phyloP scores from a whole-genome alignment of 2,113 vertebrate genomes.

The Hystrix cristata region DNA sequence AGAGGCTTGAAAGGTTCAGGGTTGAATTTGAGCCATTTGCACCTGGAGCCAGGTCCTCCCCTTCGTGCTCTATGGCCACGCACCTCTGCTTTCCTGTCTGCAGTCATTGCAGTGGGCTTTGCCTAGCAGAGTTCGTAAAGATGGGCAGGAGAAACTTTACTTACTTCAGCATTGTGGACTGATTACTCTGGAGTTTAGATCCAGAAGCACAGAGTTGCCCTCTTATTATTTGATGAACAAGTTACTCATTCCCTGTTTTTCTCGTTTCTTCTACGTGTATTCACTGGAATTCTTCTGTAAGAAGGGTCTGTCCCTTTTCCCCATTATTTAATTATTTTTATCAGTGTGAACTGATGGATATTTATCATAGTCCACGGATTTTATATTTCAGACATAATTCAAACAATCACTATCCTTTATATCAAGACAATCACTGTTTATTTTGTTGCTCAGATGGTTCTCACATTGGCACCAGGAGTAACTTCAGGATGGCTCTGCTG shows the following conservation, averaged over 20 bases:
- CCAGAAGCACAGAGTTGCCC: background rate
- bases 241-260: background rate
- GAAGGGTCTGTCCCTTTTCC: background rate
- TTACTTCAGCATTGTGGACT: background rate
- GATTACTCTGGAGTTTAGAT: slow-evolving; percentile 54
- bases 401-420: background rate
- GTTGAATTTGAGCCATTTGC: background rate
- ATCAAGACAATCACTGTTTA: background rate
- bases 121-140: background rate
- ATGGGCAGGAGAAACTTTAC: background rate
- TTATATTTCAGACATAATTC: background rate
- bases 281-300: background rate
- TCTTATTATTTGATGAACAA: slow-evolving; percentile 46
- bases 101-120: background rate
- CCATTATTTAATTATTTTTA: slow-evolving; percentile 9
- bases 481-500: background rate
- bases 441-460: background rate
- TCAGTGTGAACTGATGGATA: background rate
- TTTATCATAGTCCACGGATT: slow-evolving; percentile 31
- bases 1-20: background rate
- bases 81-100: background rate
- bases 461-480: background rate
- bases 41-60: background rate
- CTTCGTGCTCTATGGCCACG: background rate
- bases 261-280: slow-evolving; percentile 11